Evolutionary conservation across 2,797 vertebrate genomes (phyloP).

Genomic region (Pantherophis alleghaniensis): DNA sequence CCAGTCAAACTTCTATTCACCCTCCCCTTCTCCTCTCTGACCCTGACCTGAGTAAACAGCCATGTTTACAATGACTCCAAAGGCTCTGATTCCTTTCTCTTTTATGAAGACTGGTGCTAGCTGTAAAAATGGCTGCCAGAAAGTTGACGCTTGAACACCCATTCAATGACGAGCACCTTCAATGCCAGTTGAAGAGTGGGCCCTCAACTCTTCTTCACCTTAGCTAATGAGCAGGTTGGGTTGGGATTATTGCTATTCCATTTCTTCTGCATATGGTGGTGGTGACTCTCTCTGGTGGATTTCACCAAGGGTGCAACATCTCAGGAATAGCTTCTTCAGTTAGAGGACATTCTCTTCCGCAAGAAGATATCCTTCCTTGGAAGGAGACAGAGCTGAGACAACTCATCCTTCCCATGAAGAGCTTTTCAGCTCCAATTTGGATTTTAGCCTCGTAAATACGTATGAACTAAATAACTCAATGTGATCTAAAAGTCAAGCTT

Average conservation of each 20-base stretch:
- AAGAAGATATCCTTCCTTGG: not conserved
- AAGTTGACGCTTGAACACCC: not conserved
- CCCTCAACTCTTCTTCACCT: not conserved
- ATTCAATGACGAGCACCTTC: not conserved
- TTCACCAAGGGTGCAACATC: not conserved
- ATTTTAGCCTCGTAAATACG: not conserved
- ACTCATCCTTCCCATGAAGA: not conserved
- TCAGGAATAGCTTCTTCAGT: not conserved
- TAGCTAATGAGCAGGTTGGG: not conserved
- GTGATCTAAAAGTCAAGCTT: not conserved
- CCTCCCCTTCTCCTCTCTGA: not conserved
- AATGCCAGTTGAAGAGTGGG: not conserved
- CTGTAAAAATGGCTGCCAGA: not conserved
- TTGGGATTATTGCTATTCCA: not conserved
- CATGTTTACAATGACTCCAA: not conserved
- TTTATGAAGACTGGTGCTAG: not conserved
- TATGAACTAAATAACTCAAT: not conserved
- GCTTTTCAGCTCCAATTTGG: not conserved
- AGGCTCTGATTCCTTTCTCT: not conserved
- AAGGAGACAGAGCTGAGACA: not conserved
- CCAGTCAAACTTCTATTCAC: not conserved
- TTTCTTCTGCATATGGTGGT: not conserved
- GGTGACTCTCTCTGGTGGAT: not conserved
- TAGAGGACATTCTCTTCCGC: not conserved
- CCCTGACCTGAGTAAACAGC: not conserved